These are phyloP conservation scores for Polydrusus cervinus DNA, from an alignment of 2,888 invertebrate genomes.

Conservation along the genomic window DNA sequence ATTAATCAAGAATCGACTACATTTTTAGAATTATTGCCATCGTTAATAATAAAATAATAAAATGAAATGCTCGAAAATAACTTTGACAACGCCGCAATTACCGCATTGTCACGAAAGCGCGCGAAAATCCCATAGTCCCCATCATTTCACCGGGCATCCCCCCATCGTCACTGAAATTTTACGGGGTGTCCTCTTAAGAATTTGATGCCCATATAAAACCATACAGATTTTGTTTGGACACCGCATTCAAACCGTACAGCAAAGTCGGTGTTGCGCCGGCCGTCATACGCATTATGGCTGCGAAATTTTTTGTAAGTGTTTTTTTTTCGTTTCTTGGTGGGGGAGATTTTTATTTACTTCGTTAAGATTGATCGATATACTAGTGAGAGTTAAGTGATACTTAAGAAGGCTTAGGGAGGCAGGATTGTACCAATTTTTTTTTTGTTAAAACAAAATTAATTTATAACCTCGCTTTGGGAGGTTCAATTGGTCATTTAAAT, in stretches of 20 bases:
- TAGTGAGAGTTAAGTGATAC: not conserved
- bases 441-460: too few species aligned
- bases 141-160: conserved; percentile 27
- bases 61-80: not conserved
- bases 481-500: too few species aligned
- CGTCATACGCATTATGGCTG: conserved; percentile 53
- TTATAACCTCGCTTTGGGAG: too few species aligned
- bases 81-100: conserved; percentile 29
- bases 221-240: conserved; percentile 23
- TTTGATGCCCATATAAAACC: conserved; percentile 46
- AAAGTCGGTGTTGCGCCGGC: conserved; percentile 34
- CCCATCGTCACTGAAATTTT: conserved; percentile 30
- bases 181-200: conserved; percentile 47
- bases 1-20: too few species aligned
- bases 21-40: not conserved
- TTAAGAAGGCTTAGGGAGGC: too few species aligned
- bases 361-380: not conserved
- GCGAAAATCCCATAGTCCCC: conserved; percentile 36
- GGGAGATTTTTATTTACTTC: not conserved
- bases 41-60: not conserved
- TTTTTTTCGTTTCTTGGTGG: conserved; percentile 30
- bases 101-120: conserved; percentile 30
- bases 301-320: conserved; percentile 47
- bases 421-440: too few species aligned
- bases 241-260: conserved; percentile 37